phyloP scores from a whole-genome alignment of 2,888 invertebrate genomes.

The Diarsia dahlii region DNA sequence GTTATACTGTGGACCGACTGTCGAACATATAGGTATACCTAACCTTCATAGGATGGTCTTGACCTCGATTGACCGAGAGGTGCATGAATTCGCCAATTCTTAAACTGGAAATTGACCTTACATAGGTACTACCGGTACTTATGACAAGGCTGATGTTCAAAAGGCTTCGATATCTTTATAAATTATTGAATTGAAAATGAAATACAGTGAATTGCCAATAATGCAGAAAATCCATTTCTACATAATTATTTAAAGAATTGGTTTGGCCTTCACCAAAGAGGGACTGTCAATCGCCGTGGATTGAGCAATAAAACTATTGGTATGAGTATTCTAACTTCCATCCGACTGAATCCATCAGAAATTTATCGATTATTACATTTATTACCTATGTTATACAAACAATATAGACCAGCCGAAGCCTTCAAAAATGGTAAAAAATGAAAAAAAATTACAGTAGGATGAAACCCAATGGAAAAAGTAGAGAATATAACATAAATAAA shows the following conservation, averaged over 20 bases:
- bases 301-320: too few relatives aligned
- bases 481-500: too few relatives aligned
- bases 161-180: slow-evolving; percentile 1
- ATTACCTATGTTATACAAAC: too few relatives aligned
- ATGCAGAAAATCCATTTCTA: not conserved
- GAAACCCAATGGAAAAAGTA: too few relatives aligned
- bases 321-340: too few relatives aligned
- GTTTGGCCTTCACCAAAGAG: not conserved
- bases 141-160: slow-evolving; percentile 12
- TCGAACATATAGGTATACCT: not conserved
- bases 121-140: slow-evolving; percentile 17
- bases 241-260: not conserved
- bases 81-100: slow-evolving; percentile 16
- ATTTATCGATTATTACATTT: too few relatives aligned
- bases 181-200: not conserved
- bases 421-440: too few relatives aligned
- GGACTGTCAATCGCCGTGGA: too few relatives aligned
- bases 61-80: slow-evolving; percentile 30
- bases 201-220: not conserved
- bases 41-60: slow-evolving; percentile 21
- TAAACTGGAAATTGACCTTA: slow-evolving; percentile 10
- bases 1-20: not conserved
- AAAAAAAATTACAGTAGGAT: too few relatives aligned
- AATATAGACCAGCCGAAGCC: too few relatives aligned
- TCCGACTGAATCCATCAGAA: too few relatives aligned